Percentiles rank a stretch among this genome's conserved stretches.
These are phyloP conservation scores for Lasioglossum baleicum DNA, from an alignment of 1,140 invertebrate species.

Conservation along the genomic window DNA sequence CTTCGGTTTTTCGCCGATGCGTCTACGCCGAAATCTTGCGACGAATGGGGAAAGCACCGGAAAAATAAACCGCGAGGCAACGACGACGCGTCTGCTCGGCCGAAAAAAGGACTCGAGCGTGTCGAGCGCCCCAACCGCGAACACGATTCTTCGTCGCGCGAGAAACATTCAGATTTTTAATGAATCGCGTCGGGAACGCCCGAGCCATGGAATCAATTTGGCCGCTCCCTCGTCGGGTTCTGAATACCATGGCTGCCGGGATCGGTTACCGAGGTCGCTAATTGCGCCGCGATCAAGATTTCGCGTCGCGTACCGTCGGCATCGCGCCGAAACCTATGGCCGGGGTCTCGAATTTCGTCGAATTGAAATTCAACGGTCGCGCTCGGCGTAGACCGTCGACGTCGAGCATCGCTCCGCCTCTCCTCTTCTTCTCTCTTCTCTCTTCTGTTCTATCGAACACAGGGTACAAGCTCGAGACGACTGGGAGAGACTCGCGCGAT, in stretches of 20 bases:
- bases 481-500: background rate
- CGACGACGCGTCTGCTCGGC: background rate
- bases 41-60: background rate
- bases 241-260: background rate
- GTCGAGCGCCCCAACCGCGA: background rate
- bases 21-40: background rate
- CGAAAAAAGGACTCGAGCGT: too few species aligned
- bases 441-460: slow-evolving; percentile 15
- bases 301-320: slow-evolving; percentile 44
- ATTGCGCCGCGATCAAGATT: slow-evolving; percentile 57
- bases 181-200: slow-evolving; percentile 6
- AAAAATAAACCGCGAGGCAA: slow-evolving; percentile 17
- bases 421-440: too few species aligned
- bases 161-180: slow-evolving; percentile 16
- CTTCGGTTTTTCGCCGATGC: background rate
- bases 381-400: background rate
- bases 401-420: too few species aligned
- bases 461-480: slow-evolving; percentile 14
- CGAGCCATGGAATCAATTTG: background rate
- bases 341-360: slow-evolving; percentile 7
- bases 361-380: slow-evolving; percentile 60
- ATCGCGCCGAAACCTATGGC: background rate
- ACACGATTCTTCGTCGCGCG: background rate
- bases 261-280: slow-evolving; percentile 26
- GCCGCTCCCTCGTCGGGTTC: background rate